Percentiles rank a stretch among this genome's conserved stretches.
Evolutionary conservation across 2,888 invertebrate species (phyloP).

Genomic region (Leptothorax acervorum): DNA sequence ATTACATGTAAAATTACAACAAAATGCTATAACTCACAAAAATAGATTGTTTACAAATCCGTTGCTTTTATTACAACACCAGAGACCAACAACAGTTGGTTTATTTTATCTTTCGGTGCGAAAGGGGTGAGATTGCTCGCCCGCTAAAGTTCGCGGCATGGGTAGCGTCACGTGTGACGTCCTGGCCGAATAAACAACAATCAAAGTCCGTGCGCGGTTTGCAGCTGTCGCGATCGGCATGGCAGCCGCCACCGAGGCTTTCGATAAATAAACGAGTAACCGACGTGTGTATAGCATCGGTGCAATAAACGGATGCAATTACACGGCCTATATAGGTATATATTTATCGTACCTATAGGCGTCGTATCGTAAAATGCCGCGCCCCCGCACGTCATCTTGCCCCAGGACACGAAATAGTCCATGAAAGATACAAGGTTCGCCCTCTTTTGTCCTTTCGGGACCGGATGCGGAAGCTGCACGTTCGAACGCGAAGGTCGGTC

Average conservation of each 20-base stretch:
- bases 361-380: slow-evolving; percentile 39
- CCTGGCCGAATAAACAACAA: slow-evolving; percentile 63
- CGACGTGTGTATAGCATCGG: slow-evolving; percentile 15
- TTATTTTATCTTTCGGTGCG: background rate
- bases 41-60: background rate
- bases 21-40: background rate
- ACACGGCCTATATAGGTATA: slow-evolving; percentile 40
- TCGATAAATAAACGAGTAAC: slow-evolving; percentile 65
- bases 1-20: background rate
- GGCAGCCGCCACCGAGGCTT: slow-evolving; percentile 4
- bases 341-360: background rate
- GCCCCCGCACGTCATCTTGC: slow-evolving; percentile 5
- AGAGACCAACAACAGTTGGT: background rate
- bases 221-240: slow-evolving; percentile 48
- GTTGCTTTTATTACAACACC: background rate
- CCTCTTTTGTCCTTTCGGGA: slow-evolving; percentile 45
- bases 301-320: slow-evolving; percentile 65
- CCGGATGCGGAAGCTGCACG: slow-evolving; percentile 27
- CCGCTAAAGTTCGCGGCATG: slow-evolving; percentile 27
- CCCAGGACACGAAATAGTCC: slow-evolving; percentile 55
- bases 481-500: slow-evolving; percentile 8
- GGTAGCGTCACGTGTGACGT: slow-evolving; percentile 34
- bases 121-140: background rate
- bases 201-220: slow-evolving; percentile 48
- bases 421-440: slow-evolving; percentile 69